A percentile compares a stretch with the other conserved stretches of the same genome.
These are phyloP conservation scores for Callocephalon fimbriatum DNA, from an alignment of 2,113 vertebrate genomes.

Conservation along the genomic window DNA sequence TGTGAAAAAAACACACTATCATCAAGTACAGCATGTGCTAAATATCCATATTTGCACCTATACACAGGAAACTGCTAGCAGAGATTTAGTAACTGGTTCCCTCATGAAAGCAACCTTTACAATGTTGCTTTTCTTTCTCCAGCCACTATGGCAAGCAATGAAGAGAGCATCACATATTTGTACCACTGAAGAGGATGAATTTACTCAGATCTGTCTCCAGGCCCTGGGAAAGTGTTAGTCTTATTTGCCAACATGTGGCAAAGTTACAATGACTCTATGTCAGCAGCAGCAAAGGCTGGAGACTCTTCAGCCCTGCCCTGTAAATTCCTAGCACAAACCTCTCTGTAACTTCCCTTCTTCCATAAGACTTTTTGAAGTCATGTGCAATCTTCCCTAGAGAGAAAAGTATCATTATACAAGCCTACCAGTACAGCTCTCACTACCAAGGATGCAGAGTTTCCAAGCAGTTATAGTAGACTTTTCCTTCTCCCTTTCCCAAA, in stretches of 20 bases:
- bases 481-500: neutral
- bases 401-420: neutral
- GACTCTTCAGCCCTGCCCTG: neutral
- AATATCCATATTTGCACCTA: neutral
- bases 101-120: neutral
- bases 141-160: neutral
- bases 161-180: neutral
- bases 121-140: neutral
- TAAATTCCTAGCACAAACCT: neutral
- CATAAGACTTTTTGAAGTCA: neutral
- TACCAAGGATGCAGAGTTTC: neutral
- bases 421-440: no score
- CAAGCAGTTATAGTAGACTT: neutral
- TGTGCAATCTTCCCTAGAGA: neutral
- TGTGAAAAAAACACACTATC: neutral
- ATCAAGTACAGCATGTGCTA: neutral
- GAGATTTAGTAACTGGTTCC: neutral
- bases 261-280: neutral
- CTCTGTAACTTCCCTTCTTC: neutral
- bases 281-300: neutral
- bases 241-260: rapidly evolving
- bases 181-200: neutral
- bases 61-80: neutral
- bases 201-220: neutral
- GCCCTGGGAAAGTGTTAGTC: neutral